Conservation (phyloP, 2,797 vertebrate species). For the Phataginus tricuspis region DNA sequence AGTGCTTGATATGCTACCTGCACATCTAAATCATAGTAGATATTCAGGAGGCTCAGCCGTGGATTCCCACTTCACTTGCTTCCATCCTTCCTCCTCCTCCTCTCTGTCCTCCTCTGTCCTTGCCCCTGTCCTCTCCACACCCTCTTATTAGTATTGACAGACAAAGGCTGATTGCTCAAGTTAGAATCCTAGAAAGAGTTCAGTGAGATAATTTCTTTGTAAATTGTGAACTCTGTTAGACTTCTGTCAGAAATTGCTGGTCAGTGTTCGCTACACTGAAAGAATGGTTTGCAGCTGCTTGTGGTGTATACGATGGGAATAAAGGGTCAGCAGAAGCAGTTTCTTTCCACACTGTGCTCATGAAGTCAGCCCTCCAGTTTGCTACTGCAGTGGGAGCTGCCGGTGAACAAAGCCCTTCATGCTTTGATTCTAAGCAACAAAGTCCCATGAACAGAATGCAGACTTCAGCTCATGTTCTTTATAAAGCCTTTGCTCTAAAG, state of each 20-base stretch:
- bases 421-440: constrained; percentile 61
- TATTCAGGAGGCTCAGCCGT: not conserved
- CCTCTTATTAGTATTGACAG: not conserved
- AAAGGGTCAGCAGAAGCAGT: not conserved
- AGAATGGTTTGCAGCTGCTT: not conserved
- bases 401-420: not conserved
- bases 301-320: not conserved
- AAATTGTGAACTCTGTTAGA: not conserved
- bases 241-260: not conserved
- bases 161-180: not conserved
- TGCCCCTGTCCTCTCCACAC: not conserved
- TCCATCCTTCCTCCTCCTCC: not conserved
- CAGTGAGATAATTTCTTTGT: constrained; percentile 1
- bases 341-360: not conserved
- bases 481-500: constrained; percentile 45
- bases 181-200: not conserved
- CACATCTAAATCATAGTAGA: fast-evolving
- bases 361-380: not conserved
- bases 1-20: not conserved
- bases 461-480: constrained; percentile 41
- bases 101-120: not conserved
- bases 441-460: constrained; percentile 32
- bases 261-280: not conserved
- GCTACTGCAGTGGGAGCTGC: not conserved
- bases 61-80: not conserved